A percentile compares a stretch with the other conserved stretches of the same genome.
Conservation (phyloP, 2,113 vertebrate genomes). For the Rhombomys opimus region DNA sequence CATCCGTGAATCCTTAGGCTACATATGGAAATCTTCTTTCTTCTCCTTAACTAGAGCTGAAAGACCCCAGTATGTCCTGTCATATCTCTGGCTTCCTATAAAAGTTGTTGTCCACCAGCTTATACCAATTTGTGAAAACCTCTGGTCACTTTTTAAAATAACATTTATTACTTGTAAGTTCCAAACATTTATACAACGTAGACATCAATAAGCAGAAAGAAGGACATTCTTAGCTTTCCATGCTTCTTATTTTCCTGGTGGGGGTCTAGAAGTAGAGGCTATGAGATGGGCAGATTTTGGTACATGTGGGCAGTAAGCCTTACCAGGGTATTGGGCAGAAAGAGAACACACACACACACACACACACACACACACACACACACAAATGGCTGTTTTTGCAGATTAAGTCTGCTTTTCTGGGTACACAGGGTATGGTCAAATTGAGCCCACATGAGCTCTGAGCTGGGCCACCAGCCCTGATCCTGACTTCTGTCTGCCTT, state of each 20-base stretch:
- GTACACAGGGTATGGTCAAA: accelerated
- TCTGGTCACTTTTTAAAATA: background rate
- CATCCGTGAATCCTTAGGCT: background rate
- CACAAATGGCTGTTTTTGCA: background rate
- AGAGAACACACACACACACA: background rate
- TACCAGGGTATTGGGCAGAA: background rate
- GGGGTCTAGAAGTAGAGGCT: background rate
- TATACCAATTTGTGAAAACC: background rate
- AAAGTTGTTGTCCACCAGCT: background rate
- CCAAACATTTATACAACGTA: background rate
- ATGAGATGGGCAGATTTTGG: background rate
- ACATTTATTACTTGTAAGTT: background rate
- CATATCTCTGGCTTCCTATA: background rate
- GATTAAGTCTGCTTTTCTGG: background rate
- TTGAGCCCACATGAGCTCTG: background rate
- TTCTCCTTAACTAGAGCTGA: background rate
- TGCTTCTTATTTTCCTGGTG: background rate
- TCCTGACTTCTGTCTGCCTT: slow-evolving; percentile 31
- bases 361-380: background rate
- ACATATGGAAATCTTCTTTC: background rate
- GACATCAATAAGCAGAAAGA: background rate
- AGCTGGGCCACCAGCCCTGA: background rate
- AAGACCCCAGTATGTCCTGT: background rate
- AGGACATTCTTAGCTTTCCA: background rate
- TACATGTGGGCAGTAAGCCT: background rate